Evolutionary conservation across 2,797 vertebrate species (phyloP), one percentile per base, ranked within the genome.

Genomic region (Phylloscopus collybita): DNA sequence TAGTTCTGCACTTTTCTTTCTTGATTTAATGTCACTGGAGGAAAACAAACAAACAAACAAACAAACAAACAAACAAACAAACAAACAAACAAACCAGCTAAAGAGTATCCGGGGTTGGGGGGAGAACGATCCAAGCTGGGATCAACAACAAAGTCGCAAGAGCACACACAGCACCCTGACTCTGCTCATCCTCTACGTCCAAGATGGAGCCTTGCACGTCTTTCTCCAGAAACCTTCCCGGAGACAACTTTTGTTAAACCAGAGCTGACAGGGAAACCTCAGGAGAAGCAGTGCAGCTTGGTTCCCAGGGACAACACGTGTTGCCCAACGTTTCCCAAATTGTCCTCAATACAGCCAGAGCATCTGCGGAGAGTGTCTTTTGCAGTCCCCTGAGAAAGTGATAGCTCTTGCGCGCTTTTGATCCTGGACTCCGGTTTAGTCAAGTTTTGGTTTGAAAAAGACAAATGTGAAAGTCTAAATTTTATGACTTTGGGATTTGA

Each of bases 401-500:
- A 90, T 75, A 83, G 90, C 51, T 86, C 75, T 91, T 69, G 21
- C 0, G 16, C 1, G 53, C 85, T 84, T 97, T 96, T 96, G 85
- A 90, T 95, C 62, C 62, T 45, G 70, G 56, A 32, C 53, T 88
- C 85, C 29, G 73, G 94, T 84, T 93, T 76, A 86, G 91, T 84
- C 90, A 82, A 93, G 92, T 94, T 96, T 96, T 47, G 6, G 26
- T 56, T 92, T 67, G 64, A 69, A 75, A 83, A 70, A 94, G 66
- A 84, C 34, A 79, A 93, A 96, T 50, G 56, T 1, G 27, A 96
- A 91, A 92, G 65, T 29, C 75, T 91, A 51, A 40, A 73, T 88
- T 96, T 95, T 93, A 96, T 86, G 44, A 61, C 70, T 80, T 92
- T 5, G 49, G 78, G 53, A 64, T 88, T 50, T 84, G 82, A 95